Conservation (phyloP, 2,113 vertebrate species). For the Lepus europaeus region DNA sequence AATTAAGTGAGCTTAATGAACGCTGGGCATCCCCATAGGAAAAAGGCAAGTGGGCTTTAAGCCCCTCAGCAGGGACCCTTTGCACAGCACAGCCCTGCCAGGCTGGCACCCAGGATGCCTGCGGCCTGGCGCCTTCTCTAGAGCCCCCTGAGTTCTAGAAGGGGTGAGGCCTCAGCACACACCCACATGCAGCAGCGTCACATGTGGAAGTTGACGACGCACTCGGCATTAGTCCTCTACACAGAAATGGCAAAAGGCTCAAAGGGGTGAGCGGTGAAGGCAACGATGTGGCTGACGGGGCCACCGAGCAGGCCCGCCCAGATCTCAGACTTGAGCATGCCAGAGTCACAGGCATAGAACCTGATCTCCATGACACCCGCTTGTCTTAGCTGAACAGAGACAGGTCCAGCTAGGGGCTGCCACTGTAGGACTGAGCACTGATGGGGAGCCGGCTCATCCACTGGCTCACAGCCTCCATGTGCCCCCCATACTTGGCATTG, state of each 20-base stretch:
- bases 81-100: neutral
- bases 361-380: conserved; percentile 98
- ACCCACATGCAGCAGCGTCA: conserved; percentile 94
- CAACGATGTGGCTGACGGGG: conserved; percentile 97
- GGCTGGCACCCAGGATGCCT: too few species aligned
- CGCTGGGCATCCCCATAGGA: conserved; percentile 59
- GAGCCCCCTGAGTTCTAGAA: neutral
- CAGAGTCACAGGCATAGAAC: conserved; percentile 98
- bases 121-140: neutral
- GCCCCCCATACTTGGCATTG: conserved; percentile 98
- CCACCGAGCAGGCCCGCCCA: conserved; percentile 97
- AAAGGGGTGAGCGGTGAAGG: conserved; percentile 99
- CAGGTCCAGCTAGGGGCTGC: conserved; percentile 98
- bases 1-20: conserved; percentile 56
- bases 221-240: conserved; percentile 98
- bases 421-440: conserved; percentile 98
- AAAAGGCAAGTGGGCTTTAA: accelerated
- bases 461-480: conserved; percentile 96
- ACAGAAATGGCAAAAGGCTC: conserved; percentile 99
- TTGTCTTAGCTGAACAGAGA: conserved; percentile 99
- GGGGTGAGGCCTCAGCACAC: accelerated
- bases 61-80: neutral
- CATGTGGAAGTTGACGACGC: conserved; percentile 99
- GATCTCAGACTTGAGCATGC: conserved; percentile 99
- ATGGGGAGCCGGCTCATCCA: conserved; percentile 98